Base-by-base conservation (phyloP, 2,888 invertebrate species). In the Agrochola lota region DNA sequence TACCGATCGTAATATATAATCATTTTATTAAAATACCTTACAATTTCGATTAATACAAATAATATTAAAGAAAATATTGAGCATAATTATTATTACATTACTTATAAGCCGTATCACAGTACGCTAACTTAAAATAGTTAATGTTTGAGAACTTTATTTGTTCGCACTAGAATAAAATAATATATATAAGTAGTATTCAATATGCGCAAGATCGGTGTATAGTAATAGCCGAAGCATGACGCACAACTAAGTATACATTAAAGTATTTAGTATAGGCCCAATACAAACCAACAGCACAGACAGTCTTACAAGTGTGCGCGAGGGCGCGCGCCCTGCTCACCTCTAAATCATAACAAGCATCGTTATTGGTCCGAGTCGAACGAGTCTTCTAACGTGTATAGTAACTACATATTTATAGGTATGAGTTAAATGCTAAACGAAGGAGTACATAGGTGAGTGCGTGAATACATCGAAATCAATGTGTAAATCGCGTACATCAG, bases 21-120 rank as follows among this genome's bases (percentile, higher is more conserved):
- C 73, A 88, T 81, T 89, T 89, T 83, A 88, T 83, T 91, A 88
- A 84, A 89, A 91, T 92, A 90, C 89, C 89, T 89, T 87, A 89
- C 75, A 85, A 89, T 90, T 92, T 93, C 88, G 88, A 92, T 92
- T 91, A 90, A 90, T 91, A 91, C 92, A 91, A 92, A 91, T 90
- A 89, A 91, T 90, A 90, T 90, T 90, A 91, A 90, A 89, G 90
- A 92, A 89, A 91, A 92, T 91, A 93, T 96, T 96, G 96, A 96
- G 96, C 96, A 95, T 92, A 94, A 94, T 89, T 88, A 90, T 90
- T 90, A 93, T 91, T 92, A 94, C 92, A 91, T 91, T 91, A 78
- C 73, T 80, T 78, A 94, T 88, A 94, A 95, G 95, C 95, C 95
- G 94, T 96, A 96, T 96, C 96, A 96, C 96, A 96, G 95, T 94